Conservation (phyloP, 2,888 invertebrate genomes). For the Ditylenchus weischeri region DNA sequence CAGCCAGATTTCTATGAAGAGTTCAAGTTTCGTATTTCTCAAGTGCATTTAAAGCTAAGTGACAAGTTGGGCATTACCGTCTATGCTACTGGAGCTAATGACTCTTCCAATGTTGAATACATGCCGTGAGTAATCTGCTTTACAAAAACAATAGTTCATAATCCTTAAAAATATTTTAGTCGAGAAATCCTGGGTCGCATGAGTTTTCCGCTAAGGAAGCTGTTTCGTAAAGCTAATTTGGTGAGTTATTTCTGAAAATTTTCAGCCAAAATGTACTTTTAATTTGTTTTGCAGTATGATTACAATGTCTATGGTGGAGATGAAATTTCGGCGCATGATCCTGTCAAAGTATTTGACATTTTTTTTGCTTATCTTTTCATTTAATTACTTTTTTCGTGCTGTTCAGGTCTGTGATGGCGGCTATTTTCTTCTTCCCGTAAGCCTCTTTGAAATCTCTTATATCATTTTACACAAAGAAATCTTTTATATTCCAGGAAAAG, state of each 20-base stretch:
- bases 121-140: neutral
- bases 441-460: no score
- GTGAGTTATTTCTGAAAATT: slow-evolving; percentile 15
- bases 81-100: slow-evolving; percentile 27
- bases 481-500: slow-evolving; percentile 16
- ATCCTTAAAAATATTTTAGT: neutral
- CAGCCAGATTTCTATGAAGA: slow-evolving; percentile 38
- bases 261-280: neutral
- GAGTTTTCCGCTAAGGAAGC: slow-evolving; percentile 43
- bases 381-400: slow-evolving; percentile 11
- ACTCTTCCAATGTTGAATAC: neutral
- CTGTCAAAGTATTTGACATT: slow-evolving; percentile 1
- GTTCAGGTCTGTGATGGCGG: slow-evolving; percentile 44
- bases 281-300: slow-evolving; percentile 4
- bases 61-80: slow-evolving; percentile 35
- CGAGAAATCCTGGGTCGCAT: slow-evolving; percentile 45
- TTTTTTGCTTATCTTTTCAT: neutral
- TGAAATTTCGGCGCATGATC: neutral
- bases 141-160: neutral
- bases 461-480: no score
- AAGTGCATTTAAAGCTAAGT: slow-evolving; percentile 30
- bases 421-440: slow-evolving; percentile 41
- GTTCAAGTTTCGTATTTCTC: slow-evolving; percentile 39
- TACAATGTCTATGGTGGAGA: slow-evolving; percentile 10
- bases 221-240: slow-evolving; percentile 25